Evolutionary conservation across 2,888 invertebrate species (phyloP), one percentile per base, ranked within the genome.

Genomic region (Empis livida): DNA sequence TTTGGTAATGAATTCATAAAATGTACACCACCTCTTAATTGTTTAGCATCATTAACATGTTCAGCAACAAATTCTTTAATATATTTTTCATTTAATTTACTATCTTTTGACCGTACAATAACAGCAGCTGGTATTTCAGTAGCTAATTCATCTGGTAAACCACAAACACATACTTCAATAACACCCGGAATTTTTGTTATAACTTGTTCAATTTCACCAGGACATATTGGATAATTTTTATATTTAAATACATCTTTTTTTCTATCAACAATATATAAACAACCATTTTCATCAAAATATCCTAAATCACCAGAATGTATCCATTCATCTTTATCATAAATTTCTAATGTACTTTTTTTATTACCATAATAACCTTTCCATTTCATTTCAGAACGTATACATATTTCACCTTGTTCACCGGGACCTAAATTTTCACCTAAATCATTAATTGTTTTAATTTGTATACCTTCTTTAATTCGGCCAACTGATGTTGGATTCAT

Each of bases 401-500:
- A 53, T 45, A 58, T 46, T 50, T 58, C 56, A 3, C 58, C 58
- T 5, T n/a, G 23, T 42, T 54, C 50, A 14, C 37, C 45, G 2
- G 50, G 10, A 16, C 55, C 54, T 6, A 54, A 20, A 1, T 14
- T 3, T 1, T 51, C 42, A 2, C 52, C 53, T 31, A 38, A 9
- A 5, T 56, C 52, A 41, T 56, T 49, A 17, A 55, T 35, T 14
- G 54, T 49, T 49, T 51, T 52, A 16, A 60, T 51, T 35, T 59
- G 52, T 1, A 57, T 52, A 44, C 62, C 61, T 4, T 57, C 47
- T 50, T 51, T 53, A 1, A 63, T 44, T 47, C 57, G 61, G 5
- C 66, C 66, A 48, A 59, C 60, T 11, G 60, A 54, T 16, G 59
- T 61, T 4, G 56, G 46, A 14, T 47, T 49, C 20, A 42, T 42